phyloP scores from a whole-genome alignment of 2,797 vertebrate genomes.

The Sitta carolinensis region DNA sequence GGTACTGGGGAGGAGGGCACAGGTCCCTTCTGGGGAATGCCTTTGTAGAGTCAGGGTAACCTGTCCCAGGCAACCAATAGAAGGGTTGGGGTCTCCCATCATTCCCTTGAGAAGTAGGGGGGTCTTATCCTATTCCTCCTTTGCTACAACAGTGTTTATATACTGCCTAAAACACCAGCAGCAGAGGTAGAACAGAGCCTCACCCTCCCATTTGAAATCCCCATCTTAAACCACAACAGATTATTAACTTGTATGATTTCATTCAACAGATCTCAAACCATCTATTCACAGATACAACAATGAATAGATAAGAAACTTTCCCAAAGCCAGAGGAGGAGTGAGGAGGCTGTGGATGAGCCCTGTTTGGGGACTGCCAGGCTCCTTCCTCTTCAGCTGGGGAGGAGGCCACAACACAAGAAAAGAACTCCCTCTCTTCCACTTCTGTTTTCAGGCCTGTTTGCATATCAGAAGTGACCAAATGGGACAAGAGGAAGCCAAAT shows the following conservation, averaged over 20 bases:
- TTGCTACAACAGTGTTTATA: background rate
- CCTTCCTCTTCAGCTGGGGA: background rate
- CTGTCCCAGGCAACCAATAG: background rate
- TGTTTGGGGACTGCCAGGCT: background rate
- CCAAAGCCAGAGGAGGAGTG: background rate
- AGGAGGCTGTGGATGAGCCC: background rate
- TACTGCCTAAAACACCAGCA: background rate
- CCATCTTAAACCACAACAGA: background rate
- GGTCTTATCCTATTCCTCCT: background rate
- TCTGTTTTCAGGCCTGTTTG: background rate
- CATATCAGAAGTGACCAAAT: background rate
- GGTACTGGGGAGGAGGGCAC: background rate
- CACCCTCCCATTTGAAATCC: background rate
- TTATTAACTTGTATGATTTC: background rate
- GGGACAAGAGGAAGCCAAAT: background rate
- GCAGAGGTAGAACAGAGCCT: background rate
- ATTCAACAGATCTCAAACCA: background rate
- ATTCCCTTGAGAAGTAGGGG: background rate
- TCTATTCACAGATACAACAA: background rate
- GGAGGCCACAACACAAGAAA: background rate
- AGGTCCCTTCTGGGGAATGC: background rate
- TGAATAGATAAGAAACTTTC: background rate
- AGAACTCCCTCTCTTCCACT: background rate
- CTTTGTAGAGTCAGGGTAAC: background rate
- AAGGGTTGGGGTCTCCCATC: background rate